Base-by-base conservation (phyloP, 2,888 invertebrate species). In the Lamellibrachia columna region DNA sequence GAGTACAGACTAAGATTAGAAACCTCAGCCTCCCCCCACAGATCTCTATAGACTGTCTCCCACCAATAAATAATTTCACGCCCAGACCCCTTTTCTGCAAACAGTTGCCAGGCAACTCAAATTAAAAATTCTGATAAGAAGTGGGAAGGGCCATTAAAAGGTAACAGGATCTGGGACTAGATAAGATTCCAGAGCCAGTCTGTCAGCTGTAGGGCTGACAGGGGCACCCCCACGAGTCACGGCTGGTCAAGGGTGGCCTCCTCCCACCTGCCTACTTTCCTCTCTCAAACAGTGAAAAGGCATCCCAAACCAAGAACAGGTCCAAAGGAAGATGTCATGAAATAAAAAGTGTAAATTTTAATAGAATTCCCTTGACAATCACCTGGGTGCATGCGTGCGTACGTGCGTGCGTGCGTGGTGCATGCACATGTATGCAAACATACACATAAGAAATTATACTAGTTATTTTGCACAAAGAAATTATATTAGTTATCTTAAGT, bases 51-150 rank as follows among this genome's bases (percentile, higher is more conserved):
- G 75, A 75, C 75, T 95, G 94, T 94, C 93, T 93, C 93, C 93
- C 93, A 92, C 93, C 94, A 94, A 94, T 75, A 75, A 75, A 75
- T 75, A 75, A 75, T 75, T 75, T 75, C 11, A 75, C 22, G 75
- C 75, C 75, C 75, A 75, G 75, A 75, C 94, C 94, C 93, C 93
- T 93, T 94, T 94, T 93, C 93, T 94, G 93, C 93, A 93, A 94
- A 93, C 93, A 92, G 95, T 95, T 94, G 91, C 95, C 94, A 95
- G 94, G 94, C 93, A 93, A 95, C 94, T 92, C 94, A 95, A 95
- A 95, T 95, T 94, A 95, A 95, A 94, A 75, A 94, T 94, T 94
- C 94, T 94, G 95, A 94, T 94, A 95, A 95, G 94, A 94, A 93
- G 93, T 93, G 93, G 94, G 94, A 94, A 94, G 94, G 94, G 94